Evolutionary conservation across 1,140 invertebrate species (phyloP).

Genomic region (Phortica variegata): DNA sequence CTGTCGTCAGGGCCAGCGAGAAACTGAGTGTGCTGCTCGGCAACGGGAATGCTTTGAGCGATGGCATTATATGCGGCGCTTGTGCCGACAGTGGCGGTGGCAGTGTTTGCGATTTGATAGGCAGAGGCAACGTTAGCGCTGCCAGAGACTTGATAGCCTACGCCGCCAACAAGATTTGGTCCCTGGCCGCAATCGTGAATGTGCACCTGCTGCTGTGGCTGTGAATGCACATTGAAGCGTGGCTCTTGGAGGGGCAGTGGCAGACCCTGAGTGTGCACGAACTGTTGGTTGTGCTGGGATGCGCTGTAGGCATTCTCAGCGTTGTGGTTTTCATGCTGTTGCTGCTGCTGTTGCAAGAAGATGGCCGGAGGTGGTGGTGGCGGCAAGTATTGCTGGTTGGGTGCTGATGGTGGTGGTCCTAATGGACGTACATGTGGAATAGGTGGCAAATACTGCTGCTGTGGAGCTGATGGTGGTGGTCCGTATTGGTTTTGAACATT

Average conservation of each 20-base stretch:
- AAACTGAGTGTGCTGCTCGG: slow-evolving; percentile 57
- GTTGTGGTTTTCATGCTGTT: slow-evolving; percentile 27
- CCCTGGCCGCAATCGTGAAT: slow-evolving; percentile 50
- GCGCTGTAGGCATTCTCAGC: slow-evolving; percentile 33
- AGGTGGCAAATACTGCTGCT: slow-evolving; percentile 18
- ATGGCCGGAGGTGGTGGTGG: slow-evolving; percentile 21
- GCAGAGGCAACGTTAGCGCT: neutral
- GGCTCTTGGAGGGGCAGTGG: slow-evolving; percentile 38
- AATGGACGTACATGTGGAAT: slow-evolving; percentile 5
- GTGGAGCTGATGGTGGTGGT: slow-evolving; percentile 16
- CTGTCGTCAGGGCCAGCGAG: slow-evolving; percentile 28
- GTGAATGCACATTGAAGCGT: slow-evolving; percentile 26
- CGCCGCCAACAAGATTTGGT: slow-evolving; percentile 41
- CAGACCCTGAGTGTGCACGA: slow-evolving; percentile 36
- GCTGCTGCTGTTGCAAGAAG: slow-evolving; percentile 25
- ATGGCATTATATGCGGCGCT: slow-evolving; percentile 39
- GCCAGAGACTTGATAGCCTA: slow-evolving; percentile 29
- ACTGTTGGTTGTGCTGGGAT: slow-evolving; percentile 32
- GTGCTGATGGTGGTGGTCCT: slow-evolving; percentile 12
- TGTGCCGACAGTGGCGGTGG: slow-evolving; percentile 26
- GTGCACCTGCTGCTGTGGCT: slow-evolving; percentile 22
- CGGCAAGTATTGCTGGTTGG: slow-evolving; percentile 8
- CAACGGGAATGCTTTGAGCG: slow-evolving; percentile 48
- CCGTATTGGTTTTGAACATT: slow-evolving; percentile 14
- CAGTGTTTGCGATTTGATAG: slow-evolving; percentile 9